Evolutionary conservation across 2,888 invertebrate species (phyloP), one percentile per base, ranked within the genome.

Genomic region (Zaprionus bogoriensis): DNA sequence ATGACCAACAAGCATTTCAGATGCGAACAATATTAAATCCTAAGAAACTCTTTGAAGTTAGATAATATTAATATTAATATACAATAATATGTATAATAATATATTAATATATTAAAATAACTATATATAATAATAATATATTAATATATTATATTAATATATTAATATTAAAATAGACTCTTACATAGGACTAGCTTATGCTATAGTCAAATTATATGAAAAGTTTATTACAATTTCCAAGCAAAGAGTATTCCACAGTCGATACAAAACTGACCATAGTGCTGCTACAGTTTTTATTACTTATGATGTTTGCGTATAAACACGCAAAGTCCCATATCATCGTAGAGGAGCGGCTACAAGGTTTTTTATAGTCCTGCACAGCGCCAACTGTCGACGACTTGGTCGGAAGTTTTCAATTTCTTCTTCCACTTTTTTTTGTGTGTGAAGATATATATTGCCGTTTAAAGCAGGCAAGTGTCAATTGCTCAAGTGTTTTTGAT

Each of bases 361-460:
- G 25, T 28, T 10, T 45, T 77, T 71, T 82, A 57, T 67, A 77
- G 77, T 79, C 73, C 77, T 79, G 79, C 77, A 67, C 46, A 48
- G 82, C 48, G 79, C 42, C 82, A 81, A 85, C 85, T 80, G 81
- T 80, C 77, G 77, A 68, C 83, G 67, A 53, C 52, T 53, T 55
- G 45, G 74, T 67, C 66, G n/a, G 59, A 78, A 59, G 66, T 62
- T 73, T 73, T 61, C 63, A 58, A 80, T 68, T 76, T 64, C 57
- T 32, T 54, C 51, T 48, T 25, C 22, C 27, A 36, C 57, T 46
- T 53, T 45, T 38, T 25, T 48, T 53, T 52, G 28, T 25, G 5
- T 19, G n/a, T 47, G 25, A 12, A 39, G 51, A 60, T 47, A 57
- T 46, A 48, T 44, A 70, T 57, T 46, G 36, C 28, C 17, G 59